Evolutionary conservation across 1,140 invertebrate species (phyloP).

Genomic region (Trachymyrmex cornetzi): DNA sequence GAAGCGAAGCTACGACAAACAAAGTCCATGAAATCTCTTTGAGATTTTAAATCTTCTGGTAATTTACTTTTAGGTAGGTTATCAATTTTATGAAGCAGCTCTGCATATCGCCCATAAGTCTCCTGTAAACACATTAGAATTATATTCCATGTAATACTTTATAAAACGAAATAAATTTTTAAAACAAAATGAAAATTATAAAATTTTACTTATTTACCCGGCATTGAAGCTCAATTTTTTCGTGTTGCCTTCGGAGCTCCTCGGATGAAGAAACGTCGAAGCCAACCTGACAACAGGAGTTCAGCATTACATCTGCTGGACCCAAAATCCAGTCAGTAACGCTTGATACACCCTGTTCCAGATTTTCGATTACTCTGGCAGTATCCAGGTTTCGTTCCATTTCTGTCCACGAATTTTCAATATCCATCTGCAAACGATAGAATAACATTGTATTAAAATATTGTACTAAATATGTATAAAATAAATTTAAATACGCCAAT

Average conservation of each 20-base stretch:
- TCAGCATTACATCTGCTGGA: conserved; percentile 91
- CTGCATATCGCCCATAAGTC: conserved; percentile 92
- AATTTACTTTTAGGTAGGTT: conserved; percentile 86
- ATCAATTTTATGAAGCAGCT: conserved; percentile 91
- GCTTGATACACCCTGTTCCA: conserved; percentile 89
- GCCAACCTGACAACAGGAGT: conserved; percentile 91
- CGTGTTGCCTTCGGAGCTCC: conserved; percentile 90
- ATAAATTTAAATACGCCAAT: neutral
- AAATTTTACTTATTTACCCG: conserved; percentile 85
- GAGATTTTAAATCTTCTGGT: conserved; percentile 89
- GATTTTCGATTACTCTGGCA: conserved; percentile 88
- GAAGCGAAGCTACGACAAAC: conserved; percentile 92
- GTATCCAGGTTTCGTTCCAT: conserved; percentile 88
- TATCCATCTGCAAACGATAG: conserved; percentile 81
- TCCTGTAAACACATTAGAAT: conserved; percentile 84
- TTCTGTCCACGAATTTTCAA: conserved; percentile 88
- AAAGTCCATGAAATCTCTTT: conserved; percentile 93
- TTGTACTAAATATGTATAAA: conserved; percentile 21
- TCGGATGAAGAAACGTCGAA: conserved; percentile 91
- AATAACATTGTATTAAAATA: neutral
- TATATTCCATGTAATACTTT: neutral
- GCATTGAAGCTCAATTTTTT: conserved; percentile 92
- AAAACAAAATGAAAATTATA: neutral
- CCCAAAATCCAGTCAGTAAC: conserved; percentile 93
- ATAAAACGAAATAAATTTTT: neutral